phyloP scores from a whole-genome alignment of 2,797 vertebrate genomes.

The Gambelia wislizenii region DNA sequence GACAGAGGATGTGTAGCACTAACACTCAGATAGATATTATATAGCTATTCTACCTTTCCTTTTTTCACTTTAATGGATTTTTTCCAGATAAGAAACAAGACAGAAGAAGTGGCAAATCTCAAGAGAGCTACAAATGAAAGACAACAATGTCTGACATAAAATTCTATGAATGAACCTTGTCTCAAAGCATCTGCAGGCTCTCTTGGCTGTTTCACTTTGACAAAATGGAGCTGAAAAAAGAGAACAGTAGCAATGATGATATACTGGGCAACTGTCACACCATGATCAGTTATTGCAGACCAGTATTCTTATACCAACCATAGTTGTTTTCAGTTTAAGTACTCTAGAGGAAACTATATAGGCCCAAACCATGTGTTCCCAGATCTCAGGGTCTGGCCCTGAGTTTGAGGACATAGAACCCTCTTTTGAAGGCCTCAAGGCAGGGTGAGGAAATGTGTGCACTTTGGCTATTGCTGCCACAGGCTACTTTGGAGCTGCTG shows the following conservation, averaged over 20 bases:
- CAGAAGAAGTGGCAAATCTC: background rate
- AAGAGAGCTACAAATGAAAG: background rate
- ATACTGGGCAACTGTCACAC: background rate
- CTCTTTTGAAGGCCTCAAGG: too few relatives aligned
- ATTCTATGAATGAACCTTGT: background rate
- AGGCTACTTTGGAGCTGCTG: too few relatives aligned
- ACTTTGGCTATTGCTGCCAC: too few relatives aligned
- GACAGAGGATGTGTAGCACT: background rate
- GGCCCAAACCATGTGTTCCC: too few relatives aligned
- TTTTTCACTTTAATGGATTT: too few relatives aligned
- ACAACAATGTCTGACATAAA: background rate
- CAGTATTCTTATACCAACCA: background rate
- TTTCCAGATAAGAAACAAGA: too few relatives aligned
- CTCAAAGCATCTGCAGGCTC: background rate
- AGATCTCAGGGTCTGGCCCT: too few relatives aligned
- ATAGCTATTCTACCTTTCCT: background rate
- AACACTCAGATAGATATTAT: background rate
- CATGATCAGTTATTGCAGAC: background rate
- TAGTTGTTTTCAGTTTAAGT: background rate
- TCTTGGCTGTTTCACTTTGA: background rate
- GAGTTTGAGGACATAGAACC: too few relatives aligned
- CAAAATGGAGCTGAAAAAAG: background rate
- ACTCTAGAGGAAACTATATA: background rate
- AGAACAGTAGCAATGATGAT: background rate
- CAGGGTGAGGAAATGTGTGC: too few relatives aligned